Base-by-base conservation (phyloP, 64 coral and sea anemone species). In the Actinia tenebrosa region DNA sequence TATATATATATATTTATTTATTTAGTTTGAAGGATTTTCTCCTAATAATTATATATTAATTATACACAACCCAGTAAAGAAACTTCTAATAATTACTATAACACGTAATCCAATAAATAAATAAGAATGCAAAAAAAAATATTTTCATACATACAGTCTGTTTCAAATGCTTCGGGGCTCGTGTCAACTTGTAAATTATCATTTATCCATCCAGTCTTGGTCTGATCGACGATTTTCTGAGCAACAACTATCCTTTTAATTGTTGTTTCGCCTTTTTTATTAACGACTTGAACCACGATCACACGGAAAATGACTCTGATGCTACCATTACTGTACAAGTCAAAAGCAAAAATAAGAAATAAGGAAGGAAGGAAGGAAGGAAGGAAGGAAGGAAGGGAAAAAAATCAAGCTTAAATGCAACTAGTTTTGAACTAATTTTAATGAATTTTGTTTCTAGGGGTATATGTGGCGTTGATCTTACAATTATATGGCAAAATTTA, bases 121-220 rank as follows among this genome's bases (percentile, higher is more conserved):
- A 20, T 9, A 23, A 4, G n/a, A 23, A 66, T 23, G n/a, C 19
- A 0, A 66, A 23, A 4, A 19, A 22, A 4, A 62, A 80, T 3
- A n/a, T n/a, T n/a, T 44, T 37, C 30, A 22, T 26, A 62, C 83
- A 59, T 85, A 85, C 83, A 5, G 22, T 85, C 83, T 55, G 46
- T 62, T 45, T 60, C 23, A 43, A 85, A 23, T 64, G 53, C 50
- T 14, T 85, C 83, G 10, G 83, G 83, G 30, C 54, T 61, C 14
- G 54, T 3, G 83, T 85, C 83, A 45, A 85, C 83, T 64, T 42
- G 22, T 58, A 85, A 16, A 54, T 64, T 85, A n/a, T 37, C 30
- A 37, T 55, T 54, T 55, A 85, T 56, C 26, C 44, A 85, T 0
- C 83, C 83, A 5, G 83, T 85, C 83, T 85, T 85, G 25, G 56